These are phyloP conservation scores for Azorinus chamasolen DNA, from an alignment of 2,888 invertebrate species.

Conservation along the genomic window DNA sequence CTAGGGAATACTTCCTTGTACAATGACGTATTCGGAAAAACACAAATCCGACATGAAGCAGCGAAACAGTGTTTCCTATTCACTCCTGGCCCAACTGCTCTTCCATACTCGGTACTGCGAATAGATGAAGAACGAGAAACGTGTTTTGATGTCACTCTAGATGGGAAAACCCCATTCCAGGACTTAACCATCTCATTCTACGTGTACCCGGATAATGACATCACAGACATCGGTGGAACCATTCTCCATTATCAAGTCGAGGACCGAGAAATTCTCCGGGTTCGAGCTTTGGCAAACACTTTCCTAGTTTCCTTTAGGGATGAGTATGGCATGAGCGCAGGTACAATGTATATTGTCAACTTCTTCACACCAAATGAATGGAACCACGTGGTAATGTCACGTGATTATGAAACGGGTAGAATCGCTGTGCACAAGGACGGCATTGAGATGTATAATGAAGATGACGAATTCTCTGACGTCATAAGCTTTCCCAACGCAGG, in stretches of 20 bases:
- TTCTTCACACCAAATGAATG: constrained; percentile 50
- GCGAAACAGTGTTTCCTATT: constrained; percentile 48
- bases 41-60: constrained; percentile 23
- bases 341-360: constrained; percentile 62
- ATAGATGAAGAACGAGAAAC: constrained; percentile 26
- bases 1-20: constrained; percentile 54
- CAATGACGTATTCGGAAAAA: constrained; percentile 44
- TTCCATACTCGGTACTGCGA: constrained; percentile 53
- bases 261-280: constrained; percentile 57
- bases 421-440: constrained; percentile 56
- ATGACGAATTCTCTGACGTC: constrained; percentile 63
- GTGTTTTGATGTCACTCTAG: constrained; percentile 45
- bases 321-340: constrained; percentile 65
- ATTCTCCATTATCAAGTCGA: constrained; percentile 57
- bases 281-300: constrained; percentile 58
- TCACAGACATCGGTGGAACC: constrained; percentile 53
- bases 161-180: constrained; percentile 28
- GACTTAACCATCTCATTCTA: constrained; percentile 56
- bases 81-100: constrained; percentile 39
- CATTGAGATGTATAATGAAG: constrained; percentile 54
- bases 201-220: constrained; percentile 55
- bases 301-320: constrained; percentile 61
- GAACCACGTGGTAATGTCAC: constrained; percentile 57
- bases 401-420: constrained; percentile 52
- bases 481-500: constrained; percentile 60